Percentiles rank a stretch among this genome's conserved stretches.
Evolutionary conservation across 2,113 vertebrate genomes (phyloP).

Genomic region (Cheilinus undulatus): DNA sequence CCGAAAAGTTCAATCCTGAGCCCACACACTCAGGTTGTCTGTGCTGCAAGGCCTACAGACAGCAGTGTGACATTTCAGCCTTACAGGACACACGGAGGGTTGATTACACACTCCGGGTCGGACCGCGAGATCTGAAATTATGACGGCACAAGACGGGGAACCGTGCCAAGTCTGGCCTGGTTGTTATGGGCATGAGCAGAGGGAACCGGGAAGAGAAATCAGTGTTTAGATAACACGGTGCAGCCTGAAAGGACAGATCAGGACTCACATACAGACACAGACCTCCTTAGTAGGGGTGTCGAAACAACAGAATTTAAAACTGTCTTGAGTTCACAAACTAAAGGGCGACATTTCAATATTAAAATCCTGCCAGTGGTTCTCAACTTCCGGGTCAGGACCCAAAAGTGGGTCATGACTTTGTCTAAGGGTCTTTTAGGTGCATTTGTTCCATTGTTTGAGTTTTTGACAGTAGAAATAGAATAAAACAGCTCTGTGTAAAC

Average conservation of each 20-base stretch:
- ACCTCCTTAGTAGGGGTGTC: too few relatives aligned
- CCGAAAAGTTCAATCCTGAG: conserved; percentile 16
- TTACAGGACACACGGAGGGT: conserved; percentile 55
- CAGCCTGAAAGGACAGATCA: not conserved
- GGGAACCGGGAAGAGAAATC: conserved; percentile 2
- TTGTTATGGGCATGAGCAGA: conserved; percentile 24
- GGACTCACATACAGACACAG: conserved; percentile 2
- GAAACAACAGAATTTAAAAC: too few relatives aligned
- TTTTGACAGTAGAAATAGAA: too few relatives aligned
- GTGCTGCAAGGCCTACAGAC: conserved; percentile 64
- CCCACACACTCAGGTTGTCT: conserved; percentile 48
- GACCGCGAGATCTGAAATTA: conserved; percentile 79
- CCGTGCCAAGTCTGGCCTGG: conserved; percentile 71
- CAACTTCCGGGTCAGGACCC: too few relatives aligned
- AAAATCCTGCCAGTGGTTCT: too few relatives aligned
- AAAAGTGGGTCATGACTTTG: too few relatives aligned
- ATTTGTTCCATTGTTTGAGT: too few relatives aligned
- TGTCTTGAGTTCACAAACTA: too few relatives aligned
- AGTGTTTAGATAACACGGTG: conserved; percentile 15
- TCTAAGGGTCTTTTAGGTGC: too few relatives aligned
- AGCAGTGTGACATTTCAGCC: conserved; percentile 74
- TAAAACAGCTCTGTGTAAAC: too few relatives aligned
- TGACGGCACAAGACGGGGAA: conserved; percentile 63
- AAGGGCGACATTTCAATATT: too few relatives aligned
- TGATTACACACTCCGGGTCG: conserved; percentile 60